phyloP scores from a whole-genome alignment of 2,113 vertebrate genomes.

The Solenodon paradoxus region DNA sequence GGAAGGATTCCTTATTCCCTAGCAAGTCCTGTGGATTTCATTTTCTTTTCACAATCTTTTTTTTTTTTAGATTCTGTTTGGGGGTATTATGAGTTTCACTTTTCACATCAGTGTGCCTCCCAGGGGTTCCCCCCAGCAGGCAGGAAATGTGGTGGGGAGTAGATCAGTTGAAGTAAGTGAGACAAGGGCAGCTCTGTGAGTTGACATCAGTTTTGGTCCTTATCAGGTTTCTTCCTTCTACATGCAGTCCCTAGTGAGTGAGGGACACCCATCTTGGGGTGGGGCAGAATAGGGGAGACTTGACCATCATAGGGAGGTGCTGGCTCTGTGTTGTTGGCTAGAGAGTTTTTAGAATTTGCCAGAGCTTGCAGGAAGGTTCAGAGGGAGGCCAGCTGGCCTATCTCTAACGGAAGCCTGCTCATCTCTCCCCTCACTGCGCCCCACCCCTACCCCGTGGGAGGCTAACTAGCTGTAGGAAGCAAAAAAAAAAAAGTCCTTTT shows the following conservation, averaged over 20 bases:
- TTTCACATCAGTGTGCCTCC: not conserved
- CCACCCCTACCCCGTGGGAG: not conserved
- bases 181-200: not conserved
- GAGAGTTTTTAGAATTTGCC: not conserved
- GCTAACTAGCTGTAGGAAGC: not conserved
- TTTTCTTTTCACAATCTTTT: not conserved
- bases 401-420: too few relatives aligned
- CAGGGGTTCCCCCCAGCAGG: not conserved
- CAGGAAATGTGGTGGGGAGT: slow-evolving; percentile 35
- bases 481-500: not conserved
- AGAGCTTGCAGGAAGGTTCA: not conserved
- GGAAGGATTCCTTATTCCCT: not conserved
- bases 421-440: too few relatives aligned
- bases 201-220: not conserved
- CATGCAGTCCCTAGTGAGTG: not conserved
- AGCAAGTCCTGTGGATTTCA: not conserved
- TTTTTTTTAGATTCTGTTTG: slow-evolving; percentile 24
- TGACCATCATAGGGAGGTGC: not conserved
- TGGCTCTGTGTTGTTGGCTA: not conserved
- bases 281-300: not conserved
- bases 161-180: not conserved
- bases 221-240: not conserved
- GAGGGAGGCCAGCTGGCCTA: not conserved
- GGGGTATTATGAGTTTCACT: not conserved
- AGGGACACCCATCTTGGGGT: not conserved